Evolutionary conservation across 2,797 vertebrate species (phyloP).

Genomic region (Rhynchotus rufescens): DNA sequence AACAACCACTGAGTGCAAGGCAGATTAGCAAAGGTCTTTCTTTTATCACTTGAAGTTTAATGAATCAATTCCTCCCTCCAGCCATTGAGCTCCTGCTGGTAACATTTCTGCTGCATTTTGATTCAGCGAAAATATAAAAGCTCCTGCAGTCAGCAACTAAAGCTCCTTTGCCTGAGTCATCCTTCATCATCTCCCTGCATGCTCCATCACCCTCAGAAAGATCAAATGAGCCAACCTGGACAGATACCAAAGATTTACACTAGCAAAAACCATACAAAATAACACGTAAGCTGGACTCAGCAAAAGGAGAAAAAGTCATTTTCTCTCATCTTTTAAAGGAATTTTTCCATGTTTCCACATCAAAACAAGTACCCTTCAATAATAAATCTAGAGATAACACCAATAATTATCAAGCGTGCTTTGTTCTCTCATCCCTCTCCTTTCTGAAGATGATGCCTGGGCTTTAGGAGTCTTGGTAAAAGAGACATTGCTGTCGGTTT

Average conservation of each 20-base stretch:
- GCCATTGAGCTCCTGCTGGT: neutral
- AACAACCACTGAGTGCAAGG: neutral
- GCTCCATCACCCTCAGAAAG: neutral
- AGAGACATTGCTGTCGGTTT: neutral
- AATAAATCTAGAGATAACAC: neutral
- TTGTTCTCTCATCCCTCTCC: neutral
- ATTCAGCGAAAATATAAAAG: neutral
- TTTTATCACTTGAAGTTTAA: neutral
- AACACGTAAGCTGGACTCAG: neutral
- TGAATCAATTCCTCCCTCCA: neutral
- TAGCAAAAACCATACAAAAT: neutral
- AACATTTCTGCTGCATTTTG: neutral
- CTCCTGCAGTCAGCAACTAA: neutral
- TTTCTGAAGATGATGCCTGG: neutral
- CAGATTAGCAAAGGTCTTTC: accelerated
- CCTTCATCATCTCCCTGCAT: neutral
- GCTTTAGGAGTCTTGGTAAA: neutral
- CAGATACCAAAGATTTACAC: neutral
- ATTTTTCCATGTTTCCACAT: neutral
- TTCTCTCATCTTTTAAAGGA: neutral
- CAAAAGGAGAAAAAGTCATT: neutral
- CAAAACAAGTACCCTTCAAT: neutral
- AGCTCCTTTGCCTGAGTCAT: neutral
- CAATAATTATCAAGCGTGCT: neutral
- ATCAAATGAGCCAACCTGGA: neutral